Conservation (phyloP, 2,797 vertebrate genomes). For the Taenioides sp. region DNA sequence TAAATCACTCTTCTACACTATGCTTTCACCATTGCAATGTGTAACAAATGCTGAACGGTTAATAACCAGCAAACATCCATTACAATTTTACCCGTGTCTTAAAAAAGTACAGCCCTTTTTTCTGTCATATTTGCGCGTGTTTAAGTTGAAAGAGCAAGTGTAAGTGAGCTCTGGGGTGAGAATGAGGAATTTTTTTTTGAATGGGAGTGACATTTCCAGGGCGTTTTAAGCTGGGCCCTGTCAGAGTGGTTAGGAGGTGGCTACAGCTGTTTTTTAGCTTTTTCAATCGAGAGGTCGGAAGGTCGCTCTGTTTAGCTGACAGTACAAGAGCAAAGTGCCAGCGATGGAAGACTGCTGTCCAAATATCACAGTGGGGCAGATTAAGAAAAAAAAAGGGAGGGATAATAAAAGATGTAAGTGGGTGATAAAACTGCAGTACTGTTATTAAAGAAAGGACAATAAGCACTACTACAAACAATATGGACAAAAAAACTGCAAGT, state of each 20-base stretch:
- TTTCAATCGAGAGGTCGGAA: conserved; percentile 39
- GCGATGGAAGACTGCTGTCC: conserved; percentile 20
- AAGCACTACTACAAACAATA: neutral
- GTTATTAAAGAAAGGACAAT: neutral
- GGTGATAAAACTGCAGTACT: neutral
- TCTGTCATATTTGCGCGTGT: conserved; percentile 6
- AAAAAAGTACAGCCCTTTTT: conserved; percentile 6
- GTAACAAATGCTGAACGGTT: too few relatives aligned
- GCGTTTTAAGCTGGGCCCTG: conserved; percentile 36
- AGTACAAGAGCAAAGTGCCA: conserved; percentile 26
- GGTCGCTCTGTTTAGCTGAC: conserved; percentile 37
- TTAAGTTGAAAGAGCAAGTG: neutral
- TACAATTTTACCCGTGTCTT: neutral
- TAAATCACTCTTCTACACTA: too few relatives aligned
- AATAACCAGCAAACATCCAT: neutral
- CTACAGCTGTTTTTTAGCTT: conserved; percentile 42
- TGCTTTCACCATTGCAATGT: too few relatives aligned
- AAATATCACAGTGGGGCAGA: conserved; percentile 26
- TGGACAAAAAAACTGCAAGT: too few relatives aligned
- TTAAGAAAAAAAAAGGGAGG: neutral
- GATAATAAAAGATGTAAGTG: neutral
- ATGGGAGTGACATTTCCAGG: conserved; percentile 53
- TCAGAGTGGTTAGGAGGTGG: conserved; percentile 42
- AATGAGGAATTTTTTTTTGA: conserved; percentile 24
- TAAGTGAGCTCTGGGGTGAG: conserved; percentile 3